These are phyloP conservation scores for Amphiprion ocellaris DNA, from an alignment of 2,113 vertebrate genomes.

Conservation along the genomic window DNA sequence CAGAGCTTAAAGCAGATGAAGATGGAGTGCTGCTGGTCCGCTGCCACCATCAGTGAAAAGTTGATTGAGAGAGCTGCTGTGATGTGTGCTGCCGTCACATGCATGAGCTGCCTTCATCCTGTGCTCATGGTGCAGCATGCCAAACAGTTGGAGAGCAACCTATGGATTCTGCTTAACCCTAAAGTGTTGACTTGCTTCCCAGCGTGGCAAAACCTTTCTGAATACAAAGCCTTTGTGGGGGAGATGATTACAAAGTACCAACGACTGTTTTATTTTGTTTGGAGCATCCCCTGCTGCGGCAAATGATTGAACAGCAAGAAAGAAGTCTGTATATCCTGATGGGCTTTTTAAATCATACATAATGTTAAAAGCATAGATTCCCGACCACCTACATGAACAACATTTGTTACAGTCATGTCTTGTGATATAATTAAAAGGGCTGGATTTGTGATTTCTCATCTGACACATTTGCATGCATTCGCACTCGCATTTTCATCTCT, in stretches of 20 bases:
- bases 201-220: constrained; percentile 23
- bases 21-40: background rate
- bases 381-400: constrained; percentile 1
- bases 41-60: constrained; percentile 46
- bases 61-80: constrained; percentile 58
- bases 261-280: constrained; percentile 45
- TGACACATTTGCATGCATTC: constrained; percentile 24
- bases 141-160: constrained; percentile 55
- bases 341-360: constrained; percentile 40
- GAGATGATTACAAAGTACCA: constrained; percentile 50
- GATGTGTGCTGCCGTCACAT: constrained; percentile 49
- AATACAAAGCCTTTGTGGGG: constrained; percentile 41
- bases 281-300: constrained; percentile 28
- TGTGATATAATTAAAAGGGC: constrained; percentile 17
- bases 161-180: constrained; percentile 55
- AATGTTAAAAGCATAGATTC: constrained; percentile 31
- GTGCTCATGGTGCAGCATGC: constrained; percentile 43
- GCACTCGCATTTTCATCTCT: constrained; percentile 14
- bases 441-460: constrained; percentile 5
- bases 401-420: constrained; percentile 3
- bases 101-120: constrained; percentile 61
- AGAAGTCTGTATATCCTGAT: constrained; percentile 2
- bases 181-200: constrained; percentile 48
- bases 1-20: constrained; percentile 34
- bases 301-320: constrained; percentile 35